Conservation (phyloP, 1,140 invertebrate species). For the Heliconius congener region DNA sequence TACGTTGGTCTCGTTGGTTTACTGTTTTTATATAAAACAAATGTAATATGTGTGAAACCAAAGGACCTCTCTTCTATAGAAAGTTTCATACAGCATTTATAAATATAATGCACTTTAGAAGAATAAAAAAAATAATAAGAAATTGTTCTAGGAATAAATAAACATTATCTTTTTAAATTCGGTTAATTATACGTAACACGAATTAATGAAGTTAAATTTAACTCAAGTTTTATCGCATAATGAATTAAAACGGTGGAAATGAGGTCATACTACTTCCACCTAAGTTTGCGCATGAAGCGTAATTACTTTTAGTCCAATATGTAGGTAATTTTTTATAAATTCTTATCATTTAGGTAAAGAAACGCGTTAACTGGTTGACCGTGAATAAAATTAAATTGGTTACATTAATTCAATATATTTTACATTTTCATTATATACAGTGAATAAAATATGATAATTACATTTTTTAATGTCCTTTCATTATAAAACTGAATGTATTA, state of each 20-base stretch:
- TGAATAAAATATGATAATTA: no score
- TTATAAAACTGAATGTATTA: not conserved
- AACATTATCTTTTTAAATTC: not conserved
- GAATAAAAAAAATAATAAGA: not conserved
- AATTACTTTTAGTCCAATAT: conserved; percentile 3
- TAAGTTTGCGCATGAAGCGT: not conserved
- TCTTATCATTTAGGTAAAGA: not conserved
- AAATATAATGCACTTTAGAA: no score
- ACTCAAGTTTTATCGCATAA: conserved; percentile 17
- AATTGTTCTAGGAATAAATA: not conserved
- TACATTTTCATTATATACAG: not conserved
- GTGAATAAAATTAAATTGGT: conserved; percentile 43
- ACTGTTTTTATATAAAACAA: no score
- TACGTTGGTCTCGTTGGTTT: no score
- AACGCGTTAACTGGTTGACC: conserved; percentile 40
- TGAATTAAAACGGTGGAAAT: conserved; percentile 13
- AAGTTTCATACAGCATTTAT: no score
- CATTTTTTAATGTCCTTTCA: not conserved
- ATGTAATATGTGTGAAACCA: not conserved
- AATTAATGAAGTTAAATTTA: conserved; percentile 3
- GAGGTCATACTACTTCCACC: conserved; percentile 15
- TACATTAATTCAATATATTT: not conserved
- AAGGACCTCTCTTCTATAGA: no score
- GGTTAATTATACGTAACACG: conserved; percentile 4
- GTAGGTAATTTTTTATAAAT: not conserved